Base-by-base conservation (phyloP, 2,888 invertebrate genomes). In the Hetaerina titia region DNA sequence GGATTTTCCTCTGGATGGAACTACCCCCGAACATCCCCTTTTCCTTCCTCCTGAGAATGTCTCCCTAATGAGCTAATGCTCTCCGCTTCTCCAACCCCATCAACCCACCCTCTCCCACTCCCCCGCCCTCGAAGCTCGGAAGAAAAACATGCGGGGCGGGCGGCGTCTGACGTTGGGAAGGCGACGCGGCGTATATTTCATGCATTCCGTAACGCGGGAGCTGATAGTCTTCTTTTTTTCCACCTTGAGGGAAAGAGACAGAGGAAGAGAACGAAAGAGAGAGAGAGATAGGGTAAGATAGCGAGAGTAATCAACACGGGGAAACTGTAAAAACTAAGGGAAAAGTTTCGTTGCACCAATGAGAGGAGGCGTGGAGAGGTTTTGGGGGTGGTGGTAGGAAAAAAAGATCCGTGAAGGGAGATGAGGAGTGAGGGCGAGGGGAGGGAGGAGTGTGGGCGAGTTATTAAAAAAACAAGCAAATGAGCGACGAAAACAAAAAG, bases 301-400 rank as follows among this genome's bases (percentile, higher is more conserved):
- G 81, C 69, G 69, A 22, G 81, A 81, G 81, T 81, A 81, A 81
- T 81, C 81, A 81, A 31, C 81, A 22, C 25, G 11, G 69, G 69
- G 81, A 81, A 81, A 31, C 31, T 81, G 25, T 81, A 31, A 81
- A 81, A 81, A 31, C 9, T 9, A 11, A 22, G 81, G 31, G 31
- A 81, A 81, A 81, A 81, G 81, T 81, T 81, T 31, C 81, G 81
- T 31, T 81, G 81, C 81, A 81, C 81, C 81, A 31, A 15, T 31
- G 57, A 89, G 89, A 89, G 31, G 31, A 31, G 25, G 25, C 31
- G 25, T 31, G 57, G 89, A 89, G 19, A 15, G 22, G 17, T 19
- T 11, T 56, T 57, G 56, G 57, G 57, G 25, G 31, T 17, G 57
- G n/a, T 9, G 22, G 87, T 31, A 87, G 87, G 45, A 56, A 22